Conservation (phyloP, 2,797 vertebrate genomes). For the Rhinophrynus dorsalis region DNA sequence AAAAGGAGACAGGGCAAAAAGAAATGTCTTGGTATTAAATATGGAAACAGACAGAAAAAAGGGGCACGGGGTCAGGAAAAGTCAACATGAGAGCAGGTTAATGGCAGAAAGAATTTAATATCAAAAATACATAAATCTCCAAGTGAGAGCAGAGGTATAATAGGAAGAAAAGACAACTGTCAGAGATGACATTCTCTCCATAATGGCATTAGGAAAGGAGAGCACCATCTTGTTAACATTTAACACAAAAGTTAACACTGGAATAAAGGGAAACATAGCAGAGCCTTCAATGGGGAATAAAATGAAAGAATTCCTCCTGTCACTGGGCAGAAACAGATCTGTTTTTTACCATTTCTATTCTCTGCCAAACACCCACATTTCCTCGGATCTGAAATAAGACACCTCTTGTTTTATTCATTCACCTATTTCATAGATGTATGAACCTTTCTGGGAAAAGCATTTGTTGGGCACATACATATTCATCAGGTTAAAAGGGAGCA, state of each 20-base stretch:
- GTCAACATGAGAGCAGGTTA: slow-evolving; percentile 96
- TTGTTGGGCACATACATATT: too few species aligned
- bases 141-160: slow-evolving; percentile 83
- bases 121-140: slow-evolving; percentile 99
- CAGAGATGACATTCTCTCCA: slow-evolving; percentile 84
- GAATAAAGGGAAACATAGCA: slow-evolving; percentile 64
- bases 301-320: slow-evolving; percentile 60
- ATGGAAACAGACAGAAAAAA: slow-evolving; percentile 90
- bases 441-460: too few species aligned
- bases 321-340: slow-evolving; percentile 52
- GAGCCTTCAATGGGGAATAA: slow-evolving; percentile 52
- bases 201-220: slow-evolving; percentile 77
- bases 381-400: neutral
- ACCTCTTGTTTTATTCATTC: neutral
- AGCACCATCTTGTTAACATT: slow-evolving; percentile 80
- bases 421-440: too few species aligned
- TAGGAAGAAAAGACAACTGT: slow-evolving; percentile 83
- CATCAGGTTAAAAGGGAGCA: too few species aligned
- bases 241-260: slow-evolving; percentile 83
- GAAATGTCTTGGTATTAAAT: slow-evolving; percentile 81
- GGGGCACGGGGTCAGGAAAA: slow-evolving; percentile 89
- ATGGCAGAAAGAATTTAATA: slow-evolving; percentile 95
- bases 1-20: slow-evolving; percentile 62
- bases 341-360: slow-evolving; percentile 2
- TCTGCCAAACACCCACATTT: neutral